These are phyloP conservation scores for Grus americana DNA, from an alignment of 2,113 vertebrate genomes.

Conservation along the genomic window DNA sequence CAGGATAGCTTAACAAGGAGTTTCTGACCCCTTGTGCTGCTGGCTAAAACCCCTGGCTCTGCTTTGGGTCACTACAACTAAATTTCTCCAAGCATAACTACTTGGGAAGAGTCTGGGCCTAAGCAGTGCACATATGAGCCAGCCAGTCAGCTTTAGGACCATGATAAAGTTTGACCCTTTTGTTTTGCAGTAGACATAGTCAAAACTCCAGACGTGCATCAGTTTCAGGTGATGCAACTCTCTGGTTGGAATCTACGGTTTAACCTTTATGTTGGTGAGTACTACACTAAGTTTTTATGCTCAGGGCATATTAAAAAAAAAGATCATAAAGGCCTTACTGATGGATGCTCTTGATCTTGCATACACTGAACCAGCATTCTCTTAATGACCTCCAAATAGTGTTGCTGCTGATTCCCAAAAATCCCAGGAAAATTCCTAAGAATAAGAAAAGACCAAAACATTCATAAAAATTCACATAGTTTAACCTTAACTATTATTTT, in stretches of 20 bases:
- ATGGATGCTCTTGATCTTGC: slow-evolving; percentile 95
- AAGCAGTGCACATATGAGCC: not conserved
- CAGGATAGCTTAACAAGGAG: not conserved
- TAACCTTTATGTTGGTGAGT: not conserved
- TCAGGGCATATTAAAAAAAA: not conserved
- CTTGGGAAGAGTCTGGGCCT: not conserved
- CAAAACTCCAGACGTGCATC: not conserved
- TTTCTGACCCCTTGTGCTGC: not conserved
- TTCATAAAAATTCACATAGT: not conserved
- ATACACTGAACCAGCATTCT: slow-evolving; percentile 98
- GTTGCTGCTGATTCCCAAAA: slow-evolving; percentile 98
- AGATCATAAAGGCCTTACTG: slow-evolving; percentile 72
- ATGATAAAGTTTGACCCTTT: not conserved
- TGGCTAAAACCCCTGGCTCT: not conserved
- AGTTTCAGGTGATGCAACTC: not conserved
- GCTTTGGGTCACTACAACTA: not conserved
- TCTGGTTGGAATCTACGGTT: not conserved
- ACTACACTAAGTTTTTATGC: not conserved
- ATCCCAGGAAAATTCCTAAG: slow-evolving; percentile 98
- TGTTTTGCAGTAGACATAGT: not conserved
- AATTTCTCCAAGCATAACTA: not conserved
- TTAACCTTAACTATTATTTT: not conserved
- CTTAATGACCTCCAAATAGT: slow-evolving; percentile 98
- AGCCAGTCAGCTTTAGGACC: not conserved
- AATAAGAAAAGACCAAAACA: slow-evolving; percentile 5